Evolutionary conservation across 2,888 invertebrate genomes (phyloP).

Genomic region (Rhodophaea formosa): DNA sequence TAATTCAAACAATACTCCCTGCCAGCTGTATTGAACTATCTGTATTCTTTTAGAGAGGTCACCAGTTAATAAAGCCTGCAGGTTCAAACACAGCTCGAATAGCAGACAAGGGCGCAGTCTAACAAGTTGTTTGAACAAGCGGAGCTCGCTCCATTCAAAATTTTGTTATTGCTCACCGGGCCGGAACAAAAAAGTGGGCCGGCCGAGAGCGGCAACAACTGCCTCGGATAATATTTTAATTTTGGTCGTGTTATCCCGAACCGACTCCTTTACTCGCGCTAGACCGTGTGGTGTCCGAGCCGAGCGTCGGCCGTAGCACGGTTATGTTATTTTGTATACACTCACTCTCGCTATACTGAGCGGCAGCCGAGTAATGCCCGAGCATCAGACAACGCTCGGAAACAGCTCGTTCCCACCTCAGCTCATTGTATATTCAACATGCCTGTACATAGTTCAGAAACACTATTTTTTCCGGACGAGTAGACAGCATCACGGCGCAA

Average conservation of each 20-base stretch:
- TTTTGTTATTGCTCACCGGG: slow-evolving; percentile 51
- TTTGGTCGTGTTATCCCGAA: slow-evolving; percentile 28
- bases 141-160: slow-evolving; percentile 42
- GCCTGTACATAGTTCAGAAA: too few relatives aligned
- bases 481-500: too few relatives aligned
- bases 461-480: too few relatives aligned
- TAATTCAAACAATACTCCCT: too few relatives aligned
- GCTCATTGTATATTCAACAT: too few relatives aligned
- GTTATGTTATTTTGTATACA: too few relatives aligned
- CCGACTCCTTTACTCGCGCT: slow-evolving; percentile 31
- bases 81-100: neutral
- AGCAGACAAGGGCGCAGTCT: slow-evolving; percentile 31
- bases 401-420: too few relatives aligned
- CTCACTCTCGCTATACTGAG: too few relatives aligned
- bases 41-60: neutral
- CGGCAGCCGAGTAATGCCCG: too few relatives aligned
- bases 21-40: neutral
- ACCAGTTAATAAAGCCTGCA: neutral
- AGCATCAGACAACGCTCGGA: too few relatives aligned
- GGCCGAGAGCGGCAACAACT: slow-evolving; percentile 37
- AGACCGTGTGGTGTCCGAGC: too few relatives aligned
- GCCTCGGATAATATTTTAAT: slow-evolving; percentile 35
- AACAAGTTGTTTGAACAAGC: slow-evolving; percentile 50
- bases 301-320: too few relatives aligned
- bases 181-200: slow-evolving; percentile 44